phyloP scores from a whole-genome alignment of 2,797 vertebrate genomes.

The Amblyopsis hoosieri region DNA sequence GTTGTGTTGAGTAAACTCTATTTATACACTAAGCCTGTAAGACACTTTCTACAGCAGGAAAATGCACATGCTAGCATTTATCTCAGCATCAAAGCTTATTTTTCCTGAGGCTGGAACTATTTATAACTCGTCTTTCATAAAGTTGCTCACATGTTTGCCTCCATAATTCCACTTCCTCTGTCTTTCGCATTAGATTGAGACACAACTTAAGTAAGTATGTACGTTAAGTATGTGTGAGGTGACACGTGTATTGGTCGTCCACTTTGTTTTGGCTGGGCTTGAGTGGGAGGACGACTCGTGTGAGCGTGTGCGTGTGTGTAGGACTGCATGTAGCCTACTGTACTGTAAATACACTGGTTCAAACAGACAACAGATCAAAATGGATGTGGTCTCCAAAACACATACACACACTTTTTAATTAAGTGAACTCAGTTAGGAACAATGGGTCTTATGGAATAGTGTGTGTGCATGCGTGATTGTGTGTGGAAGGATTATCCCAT shows the following conservation, averaged over 20 bases:
- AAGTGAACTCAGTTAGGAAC: conserved; percentile 14
- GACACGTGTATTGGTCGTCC: conserved; percentile 3
- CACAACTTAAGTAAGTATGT: background rate
- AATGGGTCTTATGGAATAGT: conserved; percentile 37
- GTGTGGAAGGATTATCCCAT: conserved; percentile 32
- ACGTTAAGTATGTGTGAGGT: background rate
- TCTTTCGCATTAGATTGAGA: background rate
- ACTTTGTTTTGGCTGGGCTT: conserved; percentile 19
- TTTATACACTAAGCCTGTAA: conserved; percentile 13
- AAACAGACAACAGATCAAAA: conserved; percentile 8
- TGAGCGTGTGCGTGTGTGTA: no score
- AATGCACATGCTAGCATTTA: conserved; percentile 29
- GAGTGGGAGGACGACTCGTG: background rate
- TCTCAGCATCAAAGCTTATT: conserved; percentile 29
- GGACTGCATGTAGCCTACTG: no score
- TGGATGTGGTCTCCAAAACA: background rate
- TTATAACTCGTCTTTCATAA: conserved; percentile 26
- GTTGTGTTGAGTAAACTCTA: background rate
- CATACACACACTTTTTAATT: conserved; percentile 12
- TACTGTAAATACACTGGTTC: background rate
- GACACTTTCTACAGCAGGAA: conserved; percentile 42
- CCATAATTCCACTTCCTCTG: conserved; percentile 41
- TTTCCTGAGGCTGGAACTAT: conserved; percentile 28
- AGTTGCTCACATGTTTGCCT: conserved; percentile 31
- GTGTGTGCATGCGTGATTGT: conserved; percentile 15